phyloP scores from a whole-genome alignment of 1,140 invertebrate genomes.

The Dendroctonus ponderosae region DNA sequence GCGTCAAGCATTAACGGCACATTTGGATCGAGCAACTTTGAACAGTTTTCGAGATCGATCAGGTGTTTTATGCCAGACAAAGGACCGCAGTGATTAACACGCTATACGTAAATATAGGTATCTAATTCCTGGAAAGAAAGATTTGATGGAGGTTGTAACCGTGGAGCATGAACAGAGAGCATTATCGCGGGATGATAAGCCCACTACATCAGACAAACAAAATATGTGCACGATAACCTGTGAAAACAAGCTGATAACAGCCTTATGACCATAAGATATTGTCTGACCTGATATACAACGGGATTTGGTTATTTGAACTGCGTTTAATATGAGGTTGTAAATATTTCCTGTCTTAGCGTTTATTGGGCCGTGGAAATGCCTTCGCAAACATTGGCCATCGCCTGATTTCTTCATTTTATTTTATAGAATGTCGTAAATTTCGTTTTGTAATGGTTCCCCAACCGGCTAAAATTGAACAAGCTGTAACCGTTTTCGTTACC shows the following conservation, averaged over 20 bases:
- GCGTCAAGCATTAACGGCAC: too few relatives aligned
- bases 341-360: conserved; percentile 33
- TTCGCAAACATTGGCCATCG: conserved; percentile 24
- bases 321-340: conserved; percentile 28
- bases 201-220: conserved; percentile 34
- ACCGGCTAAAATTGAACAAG: too few relatives aligned
- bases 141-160: conserved; percentile 24
- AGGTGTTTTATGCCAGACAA: too few relatives aligned
- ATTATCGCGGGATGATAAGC: conserved; percentile 26
- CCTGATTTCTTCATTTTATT: conserved; percentile 18
- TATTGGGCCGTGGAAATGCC: conserved; percentile 22
- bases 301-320: conserved; percentile 33
- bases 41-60: too few relatives aligned
- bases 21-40: too few relatives aligned
- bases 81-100: too few relatives aligned
- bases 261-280: conserved; percentile 37
- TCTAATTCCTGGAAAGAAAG: conserved; percentile 27
- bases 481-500: too few relatives aligned
- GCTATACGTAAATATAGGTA: not conserved
- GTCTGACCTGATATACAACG: conserved; percentile 37
- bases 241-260: conserved; percentile 35
- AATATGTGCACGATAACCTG: conserved; percentile 36
- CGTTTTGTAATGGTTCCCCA: conserved; percentile 1
- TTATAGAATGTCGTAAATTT: conserved; percentile 13
- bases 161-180: conserved; percentile 8